Percentiles rank a stretch among this genome's conserved stretches.
Conservation (phyloP, 2,113 vertebrate genomes). For the Callorhinus ursinus region DNA sequence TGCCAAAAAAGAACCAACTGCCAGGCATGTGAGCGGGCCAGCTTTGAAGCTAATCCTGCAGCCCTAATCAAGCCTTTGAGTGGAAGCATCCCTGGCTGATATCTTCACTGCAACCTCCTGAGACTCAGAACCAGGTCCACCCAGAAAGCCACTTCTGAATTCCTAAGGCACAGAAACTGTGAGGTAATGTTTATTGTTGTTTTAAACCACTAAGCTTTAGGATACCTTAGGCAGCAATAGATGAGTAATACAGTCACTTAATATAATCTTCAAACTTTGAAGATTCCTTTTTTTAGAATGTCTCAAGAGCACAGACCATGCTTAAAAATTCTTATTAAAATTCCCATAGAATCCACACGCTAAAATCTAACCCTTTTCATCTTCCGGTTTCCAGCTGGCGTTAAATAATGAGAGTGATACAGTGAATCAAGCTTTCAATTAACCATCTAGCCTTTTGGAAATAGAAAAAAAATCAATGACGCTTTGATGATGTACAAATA, state of each 20-base stretch:
- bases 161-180: neutral
- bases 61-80: neutral
- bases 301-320: neutral
- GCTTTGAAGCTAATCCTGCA: neutral
- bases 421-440: neutral
- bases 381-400: neutral
- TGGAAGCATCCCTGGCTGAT: neutral
- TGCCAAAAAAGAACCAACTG: neutral
- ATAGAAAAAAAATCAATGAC: neutral
- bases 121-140: neutral
- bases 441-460: neutral
- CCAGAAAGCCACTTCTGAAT: neutral
- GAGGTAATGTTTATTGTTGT: neutral
- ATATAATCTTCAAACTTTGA: constrained; percentile 29
- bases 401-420: neutral
- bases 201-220: neutral
- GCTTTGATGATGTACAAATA: neutral
- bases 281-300: neutral
- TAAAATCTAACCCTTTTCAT: neutral
- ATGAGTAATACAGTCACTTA: neutral
- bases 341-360: neutral
- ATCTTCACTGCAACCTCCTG: neutral
- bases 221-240: neutral
- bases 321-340: constrained; percentile 22
- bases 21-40: neutral